A percentile compares a stretch with the other conserved stretches of the same genome.
These are phyloP conservation scores for Dendrolimus punctatus DNA, from an alignment of 1,140 invertebrate genomes.

Conservation along the genomic window DNA sequence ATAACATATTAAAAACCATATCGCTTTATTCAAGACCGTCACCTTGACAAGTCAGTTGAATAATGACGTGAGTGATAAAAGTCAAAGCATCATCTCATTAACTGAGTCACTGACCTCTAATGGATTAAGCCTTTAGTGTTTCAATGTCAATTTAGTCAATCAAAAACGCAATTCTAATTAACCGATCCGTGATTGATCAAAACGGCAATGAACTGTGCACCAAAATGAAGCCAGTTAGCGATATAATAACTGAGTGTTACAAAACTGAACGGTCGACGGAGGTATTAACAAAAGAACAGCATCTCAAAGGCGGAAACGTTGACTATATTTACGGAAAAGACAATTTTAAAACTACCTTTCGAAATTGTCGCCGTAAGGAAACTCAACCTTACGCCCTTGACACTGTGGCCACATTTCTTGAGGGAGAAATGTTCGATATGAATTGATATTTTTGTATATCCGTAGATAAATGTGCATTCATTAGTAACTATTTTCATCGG, in stretches of 20 bases:
- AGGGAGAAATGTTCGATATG: not conserved
- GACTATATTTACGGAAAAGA: conserved; percentile 54
- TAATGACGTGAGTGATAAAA: no score
- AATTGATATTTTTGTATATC: conserved; percentile 3
- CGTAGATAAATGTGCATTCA: conserved; percentile 25
- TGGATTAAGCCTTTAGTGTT: no score
- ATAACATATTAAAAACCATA: no score
- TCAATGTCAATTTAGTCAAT: no score
- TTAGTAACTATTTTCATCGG: conserved; percentile 36
- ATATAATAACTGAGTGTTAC: conserved; percentile 8
- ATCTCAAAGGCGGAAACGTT: conserved; percentile 57
- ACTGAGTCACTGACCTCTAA: no score
- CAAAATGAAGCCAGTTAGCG: no score
- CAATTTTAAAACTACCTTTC: conserved; percentile 24
- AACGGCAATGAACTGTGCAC: no score
- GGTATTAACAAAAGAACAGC: conserved; percentile 51
- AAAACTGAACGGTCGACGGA: conserved; percentile 18
- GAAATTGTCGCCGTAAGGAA: conserved; percentile 22
- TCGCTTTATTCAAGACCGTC: no score
- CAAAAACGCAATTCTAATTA: no score
- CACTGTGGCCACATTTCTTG: not conserved
- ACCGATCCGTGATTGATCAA: no score
- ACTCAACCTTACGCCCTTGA: conserved; percentile 31
- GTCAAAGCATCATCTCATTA: no score
- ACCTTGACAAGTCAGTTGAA: no score